Percentiles rank a stretch among this genome's conserved stretches.
Conservation (phyloP, 2,888 invertebrate species). For the Lasius fuliginosus region DNA sequence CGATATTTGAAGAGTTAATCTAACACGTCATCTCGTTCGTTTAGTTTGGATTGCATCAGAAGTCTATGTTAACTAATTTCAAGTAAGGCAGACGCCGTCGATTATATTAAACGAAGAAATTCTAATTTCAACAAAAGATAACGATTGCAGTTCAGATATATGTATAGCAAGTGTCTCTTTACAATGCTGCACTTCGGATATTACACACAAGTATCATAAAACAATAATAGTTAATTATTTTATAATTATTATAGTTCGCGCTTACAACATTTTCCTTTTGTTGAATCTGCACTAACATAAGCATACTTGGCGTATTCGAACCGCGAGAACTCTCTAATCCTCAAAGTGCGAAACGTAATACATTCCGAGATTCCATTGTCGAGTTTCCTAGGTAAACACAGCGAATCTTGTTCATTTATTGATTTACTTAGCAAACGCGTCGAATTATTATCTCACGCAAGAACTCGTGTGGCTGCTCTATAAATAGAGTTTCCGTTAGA, state of each 20-base stretch:
- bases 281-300: not conserved
- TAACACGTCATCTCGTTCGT: not conserved
- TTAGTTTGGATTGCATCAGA: slow-evolving; percentile 6
- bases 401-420: not conserved
- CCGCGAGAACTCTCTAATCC: not conserved
- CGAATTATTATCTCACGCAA: slow-evolving; percentile 29
- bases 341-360: not conserved
- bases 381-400: not conserved
- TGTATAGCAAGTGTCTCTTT: not conserved
- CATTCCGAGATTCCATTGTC: not conserved
- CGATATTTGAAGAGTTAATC: slow-evolving; percentile 30
- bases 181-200: not conserved
- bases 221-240: slow-evolving; percentile 11
- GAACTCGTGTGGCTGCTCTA: slow-evolving; percentile 27
- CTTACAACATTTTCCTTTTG: not conserved
- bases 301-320: not conserved
- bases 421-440: slow-evolving; percentile 4
- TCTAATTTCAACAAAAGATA: not conserved
- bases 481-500: slow-evolving; percentile 28
- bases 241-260: not conserved
- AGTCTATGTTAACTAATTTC: slow-evolving; percentile 11
- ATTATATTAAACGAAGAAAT: not conserved
- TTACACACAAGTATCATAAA: not conserved
- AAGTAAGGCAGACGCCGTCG: not conserved
- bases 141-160: not conserved